phyloP scores from a whole-genome alignment of 2,797 vertebrate species.

The Galagoides demidoff region DNA sequence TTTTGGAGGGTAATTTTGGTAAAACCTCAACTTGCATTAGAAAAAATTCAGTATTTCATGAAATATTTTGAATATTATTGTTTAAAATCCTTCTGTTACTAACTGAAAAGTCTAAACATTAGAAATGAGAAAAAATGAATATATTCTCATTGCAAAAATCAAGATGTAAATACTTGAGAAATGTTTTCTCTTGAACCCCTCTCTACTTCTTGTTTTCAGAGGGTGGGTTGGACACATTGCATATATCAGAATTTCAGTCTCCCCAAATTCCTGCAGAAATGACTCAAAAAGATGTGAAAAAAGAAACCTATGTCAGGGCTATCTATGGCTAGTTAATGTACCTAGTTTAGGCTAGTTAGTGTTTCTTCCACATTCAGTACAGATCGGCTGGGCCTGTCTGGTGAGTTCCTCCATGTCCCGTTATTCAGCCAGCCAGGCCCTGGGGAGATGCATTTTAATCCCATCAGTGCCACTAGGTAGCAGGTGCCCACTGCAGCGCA shows the following conservation, averaged over 20 bases:
- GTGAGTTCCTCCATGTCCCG: not conserved
- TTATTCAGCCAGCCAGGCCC: not conserved
- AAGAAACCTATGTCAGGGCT: not conserved
- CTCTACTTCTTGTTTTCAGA: not conserved
- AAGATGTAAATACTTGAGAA: not conserved
- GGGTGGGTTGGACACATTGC: not conserved
- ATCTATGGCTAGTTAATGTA: not conserved
- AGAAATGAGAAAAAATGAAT: constrained; percentile 9
- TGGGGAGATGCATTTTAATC: not conserved
- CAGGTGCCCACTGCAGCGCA: not conserved
- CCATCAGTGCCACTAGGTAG: not conserved
- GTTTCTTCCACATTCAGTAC: not conserved
- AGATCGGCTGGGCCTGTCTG: not conserved
- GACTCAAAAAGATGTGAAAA: not conserved
- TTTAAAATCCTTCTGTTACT: not conserved
- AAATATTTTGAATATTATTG: not conserved
- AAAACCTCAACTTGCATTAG: constrained; percentile 27
- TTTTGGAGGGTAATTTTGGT: constrained; percentile 23
- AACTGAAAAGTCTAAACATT: not conserved
- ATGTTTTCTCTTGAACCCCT: not conserved
- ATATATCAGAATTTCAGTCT: not conserved
- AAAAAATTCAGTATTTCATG: not conserved
- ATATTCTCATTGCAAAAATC: not conserved
- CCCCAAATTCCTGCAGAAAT: not conserved
- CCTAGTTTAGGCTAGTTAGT: not conserved